These are phyloP conservation scores for Amphiprion percula DNA, from an alignment of 2,113 vertebrate species.

Conservation along the genomic window DNA sequence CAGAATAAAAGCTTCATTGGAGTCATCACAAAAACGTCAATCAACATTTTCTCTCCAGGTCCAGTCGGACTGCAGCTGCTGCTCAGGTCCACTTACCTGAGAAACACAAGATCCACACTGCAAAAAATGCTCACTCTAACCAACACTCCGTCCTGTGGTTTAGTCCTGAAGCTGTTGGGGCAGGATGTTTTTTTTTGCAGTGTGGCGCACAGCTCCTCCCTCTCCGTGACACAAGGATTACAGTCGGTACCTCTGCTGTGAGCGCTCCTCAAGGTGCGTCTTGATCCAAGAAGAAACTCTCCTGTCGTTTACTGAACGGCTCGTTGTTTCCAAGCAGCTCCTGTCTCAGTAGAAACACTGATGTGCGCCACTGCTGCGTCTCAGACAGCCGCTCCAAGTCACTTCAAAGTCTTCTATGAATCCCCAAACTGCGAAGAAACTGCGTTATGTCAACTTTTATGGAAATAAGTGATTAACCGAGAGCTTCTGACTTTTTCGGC, in stretches of 20 bases:
- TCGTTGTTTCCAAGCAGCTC: neutral
- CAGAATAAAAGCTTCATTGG: no score
- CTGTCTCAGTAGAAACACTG: neutral
- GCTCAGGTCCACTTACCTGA: slow-evolving; percentile 10
- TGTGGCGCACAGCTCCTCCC: slow-evolving; percentile 69
- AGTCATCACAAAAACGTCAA: no score
- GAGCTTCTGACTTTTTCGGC: slow-evolving; percentile 9
- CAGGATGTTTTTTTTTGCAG: slow-evolving; percentile 20
- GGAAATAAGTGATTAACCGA: slow-evolving; percentile 31
- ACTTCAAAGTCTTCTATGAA: slow-evolving; percentile 20
- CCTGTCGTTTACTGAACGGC: neutral
- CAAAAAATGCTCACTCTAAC: neutral
- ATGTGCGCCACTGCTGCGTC: slow-evolving; percentile 28
- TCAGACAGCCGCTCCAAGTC: neutral
- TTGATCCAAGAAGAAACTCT: neutral
- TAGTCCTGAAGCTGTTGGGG: rapidly evolving
- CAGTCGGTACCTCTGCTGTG: slow-evolving; percentile 20
- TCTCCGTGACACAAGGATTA: slow-evolving; percentile 62
- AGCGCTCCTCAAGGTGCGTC: slow-evolving; percentile 11
- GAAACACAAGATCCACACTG: neutral
- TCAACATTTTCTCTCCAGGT: no score
- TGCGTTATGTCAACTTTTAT: slow-evolving; percentile 37
- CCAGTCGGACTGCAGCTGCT: neutral
- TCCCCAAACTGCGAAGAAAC: slow-evolving; percentile 12
- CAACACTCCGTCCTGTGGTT: rapidly evolving